Evolutionary conservation across 1,140 invertebrate species (phyloP), one percentile per base, ranked within the genome.

Genomic region (Listronotus bonariensis): DNA sequence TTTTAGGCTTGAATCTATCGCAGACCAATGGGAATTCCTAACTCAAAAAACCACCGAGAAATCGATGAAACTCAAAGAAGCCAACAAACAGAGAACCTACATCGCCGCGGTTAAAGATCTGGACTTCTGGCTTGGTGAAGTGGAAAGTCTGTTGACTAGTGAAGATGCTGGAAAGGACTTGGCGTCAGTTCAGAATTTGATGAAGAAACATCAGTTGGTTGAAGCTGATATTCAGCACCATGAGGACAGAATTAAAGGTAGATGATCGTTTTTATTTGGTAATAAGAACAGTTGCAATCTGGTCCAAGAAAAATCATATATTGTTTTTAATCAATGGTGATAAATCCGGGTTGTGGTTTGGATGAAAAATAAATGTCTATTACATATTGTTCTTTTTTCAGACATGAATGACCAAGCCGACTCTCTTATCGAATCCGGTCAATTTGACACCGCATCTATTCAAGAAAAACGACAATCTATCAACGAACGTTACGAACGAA

Each of bases 101-200:
- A 99, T 99, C 80, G 98, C 98, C 64, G 97, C 96, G 34, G 96
- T 99, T 34, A 99, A 99, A 80, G 98, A 99, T 84, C 88, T 99
- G 66, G 98, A 99, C 82, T 99, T 99, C 81, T 99, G 98, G 98
- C 87, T 99, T 31, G 97, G 96, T 68, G 97, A 99, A 86, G 95
- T 98, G 46, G 97, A 99, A 78, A 96, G 95, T 80, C 84, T 99
- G 42, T 80, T 99, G 68, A 96, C 94, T 32, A 95, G 93, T 45
- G 97, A 99, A 78, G 97, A 99, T 82, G 92, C 95, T 68, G 97
- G 97, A 48, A 99, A 99, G 80, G 98, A 99, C 83, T 83, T 99
- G 52, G 93, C 95, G 0, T 97, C 96, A 0, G 97, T 99, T n/a
- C 96, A 99, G 82, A 98, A 99, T 82, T 82, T 99, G 38, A 93